phyloP scores from a whole-genome alignment of 2,888 invertebrate species.

The Phyllotreta striolata region DNA sequence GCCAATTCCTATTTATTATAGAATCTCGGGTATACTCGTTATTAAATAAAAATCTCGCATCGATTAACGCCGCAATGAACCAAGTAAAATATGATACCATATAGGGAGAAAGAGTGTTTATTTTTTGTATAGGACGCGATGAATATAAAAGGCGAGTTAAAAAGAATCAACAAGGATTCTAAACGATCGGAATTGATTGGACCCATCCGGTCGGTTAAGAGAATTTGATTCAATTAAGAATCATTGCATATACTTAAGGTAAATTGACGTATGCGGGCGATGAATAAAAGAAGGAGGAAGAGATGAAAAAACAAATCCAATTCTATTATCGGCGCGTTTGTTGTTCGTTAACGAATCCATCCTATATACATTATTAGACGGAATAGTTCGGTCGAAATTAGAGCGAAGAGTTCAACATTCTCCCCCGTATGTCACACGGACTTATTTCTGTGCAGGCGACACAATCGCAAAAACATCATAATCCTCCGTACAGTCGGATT shows the following conservation, averaged over 20 bases:
- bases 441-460: no score
- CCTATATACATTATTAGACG: no score
- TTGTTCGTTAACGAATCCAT: conserved; percentile 6
- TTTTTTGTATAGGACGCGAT: no score
- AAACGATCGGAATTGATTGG: conserved; percentile 25
- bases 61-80: conserved; percentile 7
- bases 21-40: neutral
- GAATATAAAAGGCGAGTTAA: neutral
- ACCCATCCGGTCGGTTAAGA: conserved; percentile 24
- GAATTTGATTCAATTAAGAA: conserved; percentile 32
- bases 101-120: no score
- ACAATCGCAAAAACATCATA: conserved; percentile 33
- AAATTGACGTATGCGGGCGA: conserved; percentile 18
- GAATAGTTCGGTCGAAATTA: no score
- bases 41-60: conserved; percentile 6
- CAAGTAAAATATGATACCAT: neutral
- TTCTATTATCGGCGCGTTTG: conserved; percentile 15
- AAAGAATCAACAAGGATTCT: conserved; percentile 16
- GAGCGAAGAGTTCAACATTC: no score
- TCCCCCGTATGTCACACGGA: no score
- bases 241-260: conserved; percentile 32
- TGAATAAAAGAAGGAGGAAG: no score
- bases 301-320: no score
- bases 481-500: conserved; percentile 35
- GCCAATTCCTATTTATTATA: no score